Conservation (phyloP, 2,797 vertebrate genomes). For the Chaenodraco wilsoni region DNA sequence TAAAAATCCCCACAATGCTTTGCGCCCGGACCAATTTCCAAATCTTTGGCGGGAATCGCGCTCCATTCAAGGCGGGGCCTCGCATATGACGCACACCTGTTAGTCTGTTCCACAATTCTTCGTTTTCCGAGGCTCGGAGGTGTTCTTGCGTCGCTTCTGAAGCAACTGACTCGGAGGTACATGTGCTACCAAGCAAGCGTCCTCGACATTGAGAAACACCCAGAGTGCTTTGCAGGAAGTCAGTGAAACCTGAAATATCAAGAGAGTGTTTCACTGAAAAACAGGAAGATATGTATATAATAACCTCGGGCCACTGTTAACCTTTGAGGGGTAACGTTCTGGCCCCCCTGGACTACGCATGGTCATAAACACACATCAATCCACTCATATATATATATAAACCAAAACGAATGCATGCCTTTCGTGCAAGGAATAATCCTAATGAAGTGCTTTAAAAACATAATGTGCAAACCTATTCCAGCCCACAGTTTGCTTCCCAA, state of each 20-base stretch:
- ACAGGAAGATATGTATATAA: neutral
- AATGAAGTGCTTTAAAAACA: neutral
- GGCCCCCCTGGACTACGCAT: neutral
- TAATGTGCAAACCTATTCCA: neutral
- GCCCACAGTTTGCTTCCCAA: neutral
- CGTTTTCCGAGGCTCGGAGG: no score
- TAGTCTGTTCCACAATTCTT: no score
- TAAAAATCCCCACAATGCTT: no score
- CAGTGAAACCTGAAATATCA: neutral
- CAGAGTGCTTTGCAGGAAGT: no score
- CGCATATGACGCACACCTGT: no score
- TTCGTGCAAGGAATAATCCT: neutral
- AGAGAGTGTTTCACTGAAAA: neutral
- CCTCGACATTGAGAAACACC: no score
- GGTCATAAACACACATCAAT: neutral
- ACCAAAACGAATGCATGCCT: constrained; percentile 9
- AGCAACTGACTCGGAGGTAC: no score
- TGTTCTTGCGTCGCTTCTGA: no score
- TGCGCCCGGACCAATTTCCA: no score
- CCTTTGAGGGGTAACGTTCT: neutral
- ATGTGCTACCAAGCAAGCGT: no score
- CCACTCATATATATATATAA: neutral
- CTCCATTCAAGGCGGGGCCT: no score
- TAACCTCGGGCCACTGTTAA: neutral
- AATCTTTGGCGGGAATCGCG: no score